A percentile compares a stretch with the other conserved stretches of the same genome.
These are phyloP conservation scores for Onthophagus taurus DNA, from an alignment of 1,140 invertebrate genomes.

Conservation along the genomic window DNA sequence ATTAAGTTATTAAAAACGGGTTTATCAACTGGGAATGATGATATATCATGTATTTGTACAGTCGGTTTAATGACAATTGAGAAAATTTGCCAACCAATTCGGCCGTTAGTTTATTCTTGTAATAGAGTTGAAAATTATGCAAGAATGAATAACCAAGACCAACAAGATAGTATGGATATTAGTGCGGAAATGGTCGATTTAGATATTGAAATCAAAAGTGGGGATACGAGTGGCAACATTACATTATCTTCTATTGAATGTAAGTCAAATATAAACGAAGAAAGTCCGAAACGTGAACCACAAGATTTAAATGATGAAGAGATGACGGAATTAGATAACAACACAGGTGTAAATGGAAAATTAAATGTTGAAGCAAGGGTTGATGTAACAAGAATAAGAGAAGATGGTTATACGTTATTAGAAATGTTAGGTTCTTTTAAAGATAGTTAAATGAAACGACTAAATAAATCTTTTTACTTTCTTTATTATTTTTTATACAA, in stretches of 20 bases:
- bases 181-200: neutral
- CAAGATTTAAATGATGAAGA: too few relatives aligned
- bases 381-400: too few relatives aligned
- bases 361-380: too few relatives aligned
- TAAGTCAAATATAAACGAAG: neutral
- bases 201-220: neutral
- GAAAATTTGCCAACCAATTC: neutral
- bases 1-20: neutral
- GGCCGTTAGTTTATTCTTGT: neutral
- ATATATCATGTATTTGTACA: neutral
- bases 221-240: neutral
- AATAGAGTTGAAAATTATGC: neutral
- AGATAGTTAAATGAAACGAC: neutral
- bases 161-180: neutral
- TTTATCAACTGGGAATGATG: neutral
- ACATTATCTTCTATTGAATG: neutral
- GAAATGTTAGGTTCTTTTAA: neutral
- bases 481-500: neutral
- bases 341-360: too few relatives aligned
- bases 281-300: too few relatives aligned
- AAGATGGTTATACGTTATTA: neutral
- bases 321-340: too few relatives aligned
- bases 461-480: neutral
- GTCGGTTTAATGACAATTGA: neutral
- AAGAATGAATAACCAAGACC: neutral